Evolutionary conservation across 2,113 vertebrate species (phyloP), one percentile per base, ranked within the genome.

Genomic region (Gallinago undulata): DNA sequence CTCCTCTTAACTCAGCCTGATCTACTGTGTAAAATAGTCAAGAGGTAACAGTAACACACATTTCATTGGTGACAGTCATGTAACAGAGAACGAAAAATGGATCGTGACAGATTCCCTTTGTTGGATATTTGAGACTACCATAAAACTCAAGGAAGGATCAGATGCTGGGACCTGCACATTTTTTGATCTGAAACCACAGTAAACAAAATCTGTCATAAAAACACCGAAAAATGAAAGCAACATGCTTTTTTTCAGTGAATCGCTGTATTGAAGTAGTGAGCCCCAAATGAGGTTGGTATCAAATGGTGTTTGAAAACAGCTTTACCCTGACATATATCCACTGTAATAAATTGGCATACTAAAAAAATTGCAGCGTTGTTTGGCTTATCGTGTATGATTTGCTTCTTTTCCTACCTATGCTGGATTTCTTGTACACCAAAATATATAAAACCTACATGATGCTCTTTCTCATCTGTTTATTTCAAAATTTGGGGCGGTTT

Each of bases 1-100:
- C 48, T 69, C 75, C 80, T 95, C 90, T 96, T 92, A 93, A 93
- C 55, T 78, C n/a, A 73, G 74, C 25, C 51, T 47, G 83, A 90
- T 79, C 76, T 80, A 77, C 87, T 90, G 84, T 75, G 75, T 89
- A 94, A 91, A 96, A 80, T 22, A 88, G 80, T 94, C 70, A 84
- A 94, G 85, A 82, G 45, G 76, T 50, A 90, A 89, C 30, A 87
- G 35, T 89, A 85, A 96, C 94, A 57, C 57, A 89, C 62, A 67
- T 89, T 93, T 87, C 79, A 95, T 51, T 94, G 82, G 82, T 79
- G 68, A 85, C 53, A 89, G 76, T 63, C 66, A 72, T 5, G 5
- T 19, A 73, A 81, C 43, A 70, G 81, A 91, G 53, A 87, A 86
- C 39, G 41, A 81, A 90, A 92, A 81, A 24, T 7, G 39, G 69